A percentile compares a stretch with the other conserved stretches of the same genome.
Evolutionary conservation across 1,140 invertebrate species (phyloP).

Genomic region (Sminthurinus signatus): DNA sequence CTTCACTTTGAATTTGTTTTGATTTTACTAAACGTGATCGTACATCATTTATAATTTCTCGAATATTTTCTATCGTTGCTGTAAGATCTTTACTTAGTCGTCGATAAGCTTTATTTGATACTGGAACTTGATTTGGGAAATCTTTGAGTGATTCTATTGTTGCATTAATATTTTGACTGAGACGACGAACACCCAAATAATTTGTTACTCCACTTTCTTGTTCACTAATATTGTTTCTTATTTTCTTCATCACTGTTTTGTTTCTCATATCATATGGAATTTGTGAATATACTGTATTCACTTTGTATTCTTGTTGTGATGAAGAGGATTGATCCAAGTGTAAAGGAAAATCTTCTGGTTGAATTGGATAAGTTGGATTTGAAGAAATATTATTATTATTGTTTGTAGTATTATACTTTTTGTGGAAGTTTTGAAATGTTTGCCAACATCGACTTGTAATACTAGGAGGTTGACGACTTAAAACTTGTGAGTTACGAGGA

Average conservation of each 20-base stretch:
- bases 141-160: not conserved
- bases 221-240: not conserved
- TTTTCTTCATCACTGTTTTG: too few relatives aligned
- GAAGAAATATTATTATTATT: not conserved
- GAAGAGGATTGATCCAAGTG: not conserved
- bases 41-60: constrained; percentile 26
- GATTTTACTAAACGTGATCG: not conserved
- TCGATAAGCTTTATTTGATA: not conserved
- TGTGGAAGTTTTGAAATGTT: too few relatives aligned
- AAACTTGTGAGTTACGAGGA: not conserved
- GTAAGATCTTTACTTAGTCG: constrained; percentile 24
- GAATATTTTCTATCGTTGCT: constrained; percentile 24
- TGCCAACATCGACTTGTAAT: too few relatives aligned
- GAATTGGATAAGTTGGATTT: not conserved
- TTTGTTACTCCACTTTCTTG: not conserved
- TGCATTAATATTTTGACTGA: not conserved
- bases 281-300: too few relatives aligned
- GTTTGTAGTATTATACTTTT: not conserved
- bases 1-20: not conserved
- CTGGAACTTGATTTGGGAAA: not conserved
- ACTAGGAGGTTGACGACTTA: not conserved
- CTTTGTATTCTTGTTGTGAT: too few relatives aligned
- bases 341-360: not conserved
- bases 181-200: not conserved
- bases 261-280: too few relatives aligned